Evolutionary conservation across 2,888 invertebrate species (phyloP).

Genomic region (Trissonchulus sp.): DNA sequence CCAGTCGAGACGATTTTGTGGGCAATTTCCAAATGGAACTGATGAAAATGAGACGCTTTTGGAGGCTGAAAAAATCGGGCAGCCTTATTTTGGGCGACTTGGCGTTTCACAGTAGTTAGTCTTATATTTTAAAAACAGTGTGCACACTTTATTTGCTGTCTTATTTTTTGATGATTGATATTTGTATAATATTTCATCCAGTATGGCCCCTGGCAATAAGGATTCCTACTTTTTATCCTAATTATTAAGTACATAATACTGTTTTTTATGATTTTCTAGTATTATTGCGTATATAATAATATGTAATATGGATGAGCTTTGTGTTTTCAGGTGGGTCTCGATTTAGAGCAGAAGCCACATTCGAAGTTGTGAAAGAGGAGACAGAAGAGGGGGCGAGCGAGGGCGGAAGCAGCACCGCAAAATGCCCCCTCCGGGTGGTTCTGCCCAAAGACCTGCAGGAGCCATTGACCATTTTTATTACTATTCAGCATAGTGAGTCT

Average conservation of each 20-base stretch:
- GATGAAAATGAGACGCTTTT: slow-evolving; percentile 15
- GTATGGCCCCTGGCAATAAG: too few species aligned
- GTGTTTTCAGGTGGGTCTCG: slow-evolving; percentile 22
- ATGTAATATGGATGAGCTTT: not conserved
- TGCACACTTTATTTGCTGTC: too few species aligned
- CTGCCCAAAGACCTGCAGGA: slow-evolving; percentile 27
- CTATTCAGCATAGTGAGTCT: too few species aligned
- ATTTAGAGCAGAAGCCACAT: slow-evolving; percentile 25
- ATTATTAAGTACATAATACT: too few species aligned
- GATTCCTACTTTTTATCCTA: too few species aligned
- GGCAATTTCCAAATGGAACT: slow-evolving; percentile 27
- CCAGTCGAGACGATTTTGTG: not conserved
- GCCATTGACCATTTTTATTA: not conserved
- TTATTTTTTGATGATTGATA: too few species aligned
- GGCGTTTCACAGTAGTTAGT: too few species aligned
- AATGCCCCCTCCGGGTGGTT: not conserved
- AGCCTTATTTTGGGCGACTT: slow-evolving; percentile 26
- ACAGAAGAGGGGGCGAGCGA: not conserved
- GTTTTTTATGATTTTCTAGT: too few species aligned
- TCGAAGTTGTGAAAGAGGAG: slow-evolving; percentile 23
- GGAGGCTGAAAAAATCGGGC: slow-evolving; percentile 28
- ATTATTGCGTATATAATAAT: not conserved
- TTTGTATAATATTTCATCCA: too few species aligned
- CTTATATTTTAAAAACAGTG: too few species aligned
- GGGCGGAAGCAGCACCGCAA: not conserved